Evolutionary conservation across 1,140 invertebrate species (phyloP), one percentile per base, ranked within the genome.

Genomic region (Sarcophaga bullata): DNA sequence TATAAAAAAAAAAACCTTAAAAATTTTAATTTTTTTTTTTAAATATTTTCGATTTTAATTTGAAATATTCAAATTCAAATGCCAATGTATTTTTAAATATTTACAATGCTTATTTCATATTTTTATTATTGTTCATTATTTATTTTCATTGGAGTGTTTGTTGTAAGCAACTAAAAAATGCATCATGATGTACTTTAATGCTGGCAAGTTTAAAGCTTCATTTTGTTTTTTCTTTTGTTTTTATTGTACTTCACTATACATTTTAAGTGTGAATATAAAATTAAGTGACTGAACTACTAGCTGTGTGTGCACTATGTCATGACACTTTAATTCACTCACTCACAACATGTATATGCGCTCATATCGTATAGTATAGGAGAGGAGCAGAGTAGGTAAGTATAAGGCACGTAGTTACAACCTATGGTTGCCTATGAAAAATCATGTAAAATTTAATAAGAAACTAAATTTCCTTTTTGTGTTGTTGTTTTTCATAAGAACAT

Each of bases 181-280:
- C 25, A 37, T 37, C 25, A 37, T 4, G 4, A 37, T 37, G 25
- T 37, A 68, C 58, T 68, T 68, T 68, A 19, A 68, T 68, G n/a
- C 17, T 17, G 58, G 19, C 11, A 58, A 68, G n/a, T 19, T 68
- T 68, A 68, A 68, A 19, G n/a, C 17, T 68, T 37, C 25, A 37
- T 1, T 37, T 37, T 37, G 1, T 37, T 37, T 1, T 37, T 37
- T 37, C 25, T 2, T 37, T 62, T 62, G 58, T 62, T 62, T 68
- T 68, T 19, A 68, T 19, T 68, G 15, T 68, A 17, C 17, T 68
- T 68, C 58, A 68, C n/a, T 68, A n/a, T 17, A 19, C 19, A n/a
- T 8, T 68, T 68, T 68, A 68, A 68, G 58, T 68, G 58, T 68
- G 58, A 68, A 68, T 68, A 68, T 68, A 19, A 68, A 68, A 68